Percentiles rank a stretch among this genome's conserved stretches.
These are phyloP conservation scores for Hydrotaea cyrtoneurina DNA, from an alignment of 2,888 invertebrate genomes.

Conservation along the genomic window DNA sequence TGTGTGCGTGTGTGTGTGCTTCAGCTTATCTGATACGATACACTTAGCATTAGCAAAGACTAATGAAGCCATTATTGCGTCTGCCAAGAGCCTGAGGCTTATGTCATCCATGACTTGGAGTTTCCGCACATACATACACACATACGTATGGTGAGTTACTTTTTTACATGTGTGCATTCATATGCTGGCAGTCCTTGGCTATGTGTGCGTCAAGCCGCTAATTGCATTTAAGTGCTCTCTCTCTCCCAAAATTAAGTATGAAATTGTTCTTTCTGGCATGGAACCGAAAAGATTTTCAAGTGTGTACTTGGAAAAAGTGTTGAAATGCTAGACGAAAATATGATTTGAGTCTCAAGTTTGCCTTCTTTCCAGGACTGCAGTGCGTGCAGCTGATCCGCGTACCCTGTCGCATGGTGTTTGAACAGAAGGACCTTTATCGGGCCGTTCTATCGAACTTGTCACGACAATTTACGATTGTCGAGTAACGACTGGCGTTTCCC, in stretches of 20 bases:
- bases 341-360: background rate
- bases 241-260: constrained; percentile 44
- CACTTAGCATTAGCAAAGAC: constrained; percentile 46
- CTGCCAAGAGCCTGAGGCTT: constrained; percentile 33
- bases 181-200: background rate
- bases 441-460: constrained; percentile 42
- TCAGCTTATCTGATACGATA: constrained; percentile 59
- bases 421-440: constrained; percentile 27
- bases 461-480: constrained; percentile 44
- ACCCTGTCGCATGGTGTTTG: background rate
- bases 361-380: background rate
- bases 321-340: background rate
- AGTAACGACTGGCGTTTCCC: constrained; percentile 11
- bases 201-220: constrained; percentile 44
- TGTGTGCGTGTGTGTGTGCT: too few relatives aligned
- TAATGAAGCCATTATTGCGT: constrained; percentile 65
- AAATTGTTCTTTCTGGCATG: background rate
- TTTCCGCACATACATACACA: background rate
- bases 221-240: constrained; percentile 56
- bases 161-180: constrained; percentile 7
- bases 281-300: constrained; percentile 24
- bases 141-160: constrained; percentile 47
- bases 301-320: constrained; percentile 6
- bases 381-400: constrained; percentile 4
- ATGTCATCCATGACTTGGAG: constrained; percentile 41